Conservation (phyloP, 2,113 vertebrate species). For the Anhinga rufa region DNA sequence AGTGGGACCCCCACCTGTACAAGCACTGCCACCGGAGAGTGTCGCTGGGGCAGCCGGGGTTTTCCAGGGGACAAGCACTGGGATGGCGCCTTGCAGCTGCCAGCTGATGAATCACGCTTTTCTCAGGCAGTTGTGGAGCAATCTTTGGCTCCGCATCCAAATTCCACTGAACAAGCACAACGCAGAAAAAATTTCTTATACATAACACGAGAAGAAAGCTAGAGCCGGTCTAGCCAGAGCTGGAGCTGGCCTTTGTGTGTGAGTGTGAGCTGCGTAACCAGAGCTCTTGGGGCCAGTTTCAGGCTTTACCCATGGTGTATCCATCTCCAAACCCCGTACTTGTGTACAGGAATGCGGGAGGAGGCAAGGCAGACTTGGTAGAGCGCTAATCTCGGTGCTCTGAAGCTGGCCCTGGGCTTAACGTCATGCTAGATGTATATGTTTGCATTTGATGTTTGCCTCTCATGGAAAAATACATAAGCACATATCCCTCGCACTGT, state of each 20-base stretch:
- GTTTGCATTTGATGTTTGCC: neutral
- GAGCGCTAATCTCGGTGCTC: neutral
- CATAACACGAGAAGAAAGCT: neutral
- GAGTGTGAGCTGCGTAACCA: neutral
- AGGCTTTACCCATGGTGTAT: neutral
- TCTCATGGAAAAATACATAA: neutral
- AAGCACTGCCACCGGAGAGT: neutral
- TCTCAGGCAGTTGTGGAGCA: neutral
- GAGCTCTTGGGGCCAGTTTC: neutral
- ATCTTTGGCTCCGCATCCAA: neutral
- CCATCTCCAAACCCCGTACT: neutral
- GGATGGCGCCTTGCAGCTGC: neutral
- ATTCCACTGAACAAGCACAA: neutral
- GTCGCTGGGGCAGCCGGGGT: neutral
- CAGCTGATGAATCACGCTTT: neutral
- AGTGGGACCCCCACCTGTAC: neutral
- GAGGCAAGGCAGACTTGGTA: neutral
- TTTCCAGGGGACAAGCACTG: neutral
- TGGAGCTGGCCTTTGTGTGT: neutral
- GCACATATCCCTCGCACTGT: neutral
- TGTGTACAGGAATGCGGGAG: neutral
- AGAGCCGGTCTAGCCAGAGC: neutral
- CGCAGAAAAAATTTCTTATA: neutral
- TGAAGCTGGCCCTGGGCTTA: neutral
- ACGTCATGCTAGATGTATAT: neutral